These are phyloP conservation scores for Engraulis encrasicolus DNA, from an alignment of 2,113 vertebrate genomes.

Conservation along the genomic window DNA sequence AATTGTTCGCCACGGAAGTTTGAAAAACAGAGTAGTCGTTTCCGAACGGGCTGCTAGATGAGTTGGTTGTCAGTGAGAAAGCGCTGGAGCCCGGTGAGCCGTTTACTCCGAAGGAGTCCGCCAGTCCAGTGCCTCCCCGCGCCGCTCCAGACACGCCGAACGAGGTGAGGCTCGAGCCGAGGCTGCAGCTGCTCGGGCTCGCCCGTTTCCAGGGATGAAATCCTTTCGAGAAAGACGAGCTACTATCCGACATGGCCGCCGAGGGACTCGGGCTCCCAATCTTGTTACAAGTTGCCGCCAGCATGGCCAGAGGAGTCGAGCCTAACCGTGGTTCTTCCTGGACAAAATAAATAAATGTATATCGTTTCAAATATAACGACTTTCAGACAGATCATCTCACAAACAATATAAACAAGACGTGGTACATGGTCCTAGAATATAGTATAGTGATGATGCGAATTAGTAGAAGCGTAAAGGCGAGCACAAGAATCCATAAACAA, in stretches of 20 bases:
- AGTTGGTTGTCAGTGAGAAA: slow-evolving; percentile 83
- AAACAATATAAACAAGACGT: no score
- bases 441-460: neutral
- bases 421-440: neutral
- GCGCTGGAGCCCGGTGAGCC: slow-evolving; percentile 83
- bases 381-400: no score
- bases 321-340: slow-evolving; percentile 93
- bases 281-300: slow-evolving; percentile 94
- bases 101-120: slow-evolving; percentile 79
- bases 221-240: slow-evolving; percentile 82
- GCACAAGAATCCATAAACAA: neutral
- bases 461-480: neutral
- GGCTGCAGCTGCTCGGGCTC: slow-evolving; percentile 71
- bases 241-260: slow-evolving; percentile 82
- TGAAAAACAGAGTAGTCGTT: slow-evolving; percentile 90
- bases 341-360: slow-evolving; percentile 40
- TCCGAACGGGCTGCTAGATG: slow-evolving; percentile 80
- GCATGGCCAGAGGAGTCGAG: slow-evolving; percentile 93
- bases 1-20: slow-evolving; percentile 65
- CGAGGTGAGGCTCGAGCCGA: slow-evolving; percentile 74
- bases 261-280: slow-evolving; percentile 89
- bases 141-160: slow-evolving; percentile 77
- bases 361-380: neutral
- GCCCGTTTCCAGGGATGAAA: slow-evolving; percentile 90
- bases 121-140: slow-evolving; percentile 72